phyloP scores from a whole-genome alignment of 1,140 invertebrate species.

The Halyomorpha halys region DNA sequence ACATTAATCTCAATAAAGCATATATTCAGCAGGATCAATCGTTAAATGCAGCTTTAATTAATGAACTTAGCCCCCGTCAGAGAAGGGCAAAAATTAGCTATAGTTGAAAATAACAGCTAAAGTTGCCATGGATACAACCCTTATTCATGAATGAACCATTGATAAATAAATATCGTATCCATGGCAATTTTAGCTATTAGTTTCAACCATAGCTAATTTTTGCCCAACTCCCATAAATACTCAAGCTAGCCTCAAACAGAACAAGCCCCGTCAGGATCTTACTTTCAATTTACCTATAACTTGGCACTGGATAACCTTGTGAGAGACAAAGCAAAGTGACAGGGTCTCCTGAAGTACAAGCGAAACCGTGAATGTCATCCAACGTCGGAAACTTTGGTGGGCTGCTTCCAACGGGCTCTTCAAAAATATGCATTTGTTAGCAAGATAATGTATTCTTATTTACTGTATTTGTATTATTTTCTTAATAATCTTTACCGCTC shows the following conservation, averaged over 20 bases:
- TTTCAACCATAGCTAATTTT: no score
- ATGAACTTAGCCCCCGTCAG: not conserved
- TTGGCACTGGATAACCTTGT: slow-evolving; percentile 56
- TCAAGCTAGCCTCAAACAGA: not conserved
- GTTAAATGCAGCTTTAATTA: not conserved
- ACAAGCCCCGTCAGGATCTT: not conserved
- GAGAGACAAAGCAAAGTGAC: slow-evolving; percentile 46
- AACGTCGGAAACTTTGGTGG: slow-evolving; percentile 42
- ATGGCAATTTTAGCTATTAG: no score
- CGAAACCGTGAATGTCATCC: slow-evolving; percentile 26
- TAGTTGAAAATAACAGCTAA: no score
- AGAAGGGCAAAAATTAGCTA: no score
- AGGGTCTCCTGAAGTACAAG: slow-evolving; percentile 12
- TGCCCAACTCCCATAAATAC: no score
- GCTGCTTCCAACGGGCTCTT: slow-evolving; percentile 61
- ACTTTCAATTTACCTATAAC: slow-evolving; percentile 40
- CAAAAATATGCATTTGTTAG: not conserved
- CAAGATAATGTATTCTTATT: no score
- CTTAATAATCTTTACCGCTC: no score
- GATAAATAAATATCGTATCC: no score
- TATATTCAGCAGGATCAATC: slow-evolving; percentile 1
- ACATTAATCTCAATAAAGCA: not conserved
- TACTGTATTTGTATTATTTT: no score
- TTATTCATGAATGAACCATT: no score
- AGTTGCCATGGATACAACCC: no score